phyloP scores from a whole-genome alignment of 1,140 invertebrate species.

The Tenebrio molitor region DNA sequence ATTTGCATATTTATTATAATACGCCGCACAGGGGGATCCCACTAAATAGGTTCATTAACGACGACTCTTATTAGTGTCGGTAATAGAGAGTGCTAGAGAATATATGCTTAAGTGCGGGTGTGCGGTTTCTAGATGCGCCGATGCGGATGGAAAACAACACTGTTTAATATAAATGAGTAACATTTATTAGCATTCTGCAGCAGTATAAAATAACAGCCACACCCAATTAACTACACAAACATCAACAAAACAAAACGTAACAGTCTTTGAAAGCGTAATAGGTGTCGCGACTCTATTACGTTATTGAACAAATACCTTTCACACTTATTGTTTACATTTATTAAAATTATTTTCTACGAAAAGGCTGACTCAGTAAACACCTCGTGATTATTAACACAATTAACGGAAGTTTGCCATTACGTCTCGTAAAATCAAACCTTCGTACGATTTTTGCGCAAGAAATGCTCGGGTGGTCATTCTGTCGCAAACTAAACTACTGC shows the following conservation, averaged over 20 bases:
- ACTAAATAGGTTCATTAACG: slow-evolving; percentile 41
- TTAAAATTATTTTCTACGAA: slow-evolving; percentile 11
- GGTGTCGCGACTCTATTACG: slow-evolving; percentile 3
- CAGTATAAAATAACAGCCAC: slow-evolving; percentile 36
- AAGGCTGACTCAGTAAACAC: slow-evolving; percentile 11
- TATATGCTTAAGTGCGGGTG: not conserved
- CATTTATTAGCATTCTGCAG: slow-evolving; percentile 15
- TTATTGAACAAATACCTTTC: slow-evolving; percentile 22
- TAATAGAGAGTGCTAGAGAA: not conserved
- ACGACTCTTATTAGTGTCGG: slow-evolving; percentile 32
- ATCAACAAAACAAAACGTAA: slow-evolving; percentile 27
- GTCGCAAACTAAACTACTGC: slow-evolving; percentile 37
- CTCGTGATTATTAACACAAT: slow-evolving; percentile 39
- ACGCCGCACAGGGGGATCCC: slow-evolving; percentile 24
- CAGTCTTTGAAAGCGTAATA: slow-evolving; percentile 33
- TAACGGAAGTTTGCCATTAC: slow-evolving; percentile 34
- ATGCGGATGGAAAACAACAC: slow-evolving; percentile 4
- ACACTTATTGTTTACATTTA: slow-evolving; percentile 26
- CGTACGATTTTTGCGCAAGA: not conserved
- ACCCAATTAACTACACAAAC: slow-evolving; percentile 34
- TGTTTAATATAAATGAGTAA: slow-evolving; percentile 6
- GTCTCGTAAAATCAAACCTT: slow-evolving; percentile 1
- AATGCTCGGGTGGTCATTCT: slow-evolving; percentile 6
- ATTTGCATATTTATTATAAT: slow-evolving; percentile 46
- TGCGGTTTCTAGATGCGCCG: slow-evolving; percentile 1